Evolutionary conservation across 1,140 invertebrate species (phyloP).

Genomic region (Agrypnia vestita): DNA sequence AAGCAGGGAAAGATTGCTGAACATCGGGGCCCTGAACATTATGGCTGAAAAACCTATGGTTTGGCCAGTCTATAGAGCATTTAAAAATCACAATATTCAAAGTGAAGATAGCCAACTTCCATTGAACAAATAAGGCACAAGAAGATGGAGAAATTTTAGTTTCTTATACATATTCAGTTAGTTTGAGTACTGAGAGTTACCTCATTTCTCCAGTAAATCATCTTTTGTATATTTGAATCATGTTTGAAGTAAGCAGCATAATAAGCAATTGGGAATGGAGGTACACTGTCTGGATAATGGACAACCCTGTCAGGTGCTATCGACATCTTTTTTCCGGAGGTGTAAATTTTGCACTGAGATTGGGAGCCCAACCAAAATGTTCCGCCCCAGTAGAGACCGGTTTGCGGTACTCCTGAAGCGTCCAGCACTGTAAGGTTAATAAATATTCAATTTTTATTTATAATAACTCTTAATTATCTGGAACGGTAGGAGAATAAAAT

Average conservation of each 20-base stretch:
- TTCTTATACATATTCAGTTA: not conserved
- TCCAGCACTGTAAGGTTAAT: conserved; percentile 69
- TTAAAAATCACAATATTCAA: not conserved
- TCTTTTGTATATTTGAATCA: conserved; percentile 46
- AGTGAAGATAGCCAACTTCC: not conserved
- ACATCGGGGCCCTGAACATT: not conserved
- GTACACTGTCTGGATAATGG: not conserved
- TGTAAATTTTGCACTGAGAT: conserved; percentile 65
- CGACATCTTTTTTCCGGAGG: conserved; percentile 62
- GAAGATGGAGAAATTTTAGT: not conserved
- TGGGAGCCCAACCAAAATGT: conserved; percentile 71
- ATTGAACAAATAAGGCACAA: too few relatives aligned
- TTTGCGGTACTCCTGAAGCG: conserved; percentile 67
- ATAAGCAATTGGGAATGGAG: conserved; percentile 50
- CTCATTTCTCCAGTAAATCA: conserved; percentile 11
- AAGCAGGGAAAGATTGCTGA: not conserved
- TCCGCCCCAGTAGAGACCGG: conserved; percentile 70
- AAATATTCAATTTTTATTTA: conserved; percentile 12
- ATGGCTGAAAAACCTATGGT: not conserved
- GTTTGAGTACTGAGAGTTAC: too few relatives aligned
- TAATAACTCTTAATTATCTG: too few relatives aligned
- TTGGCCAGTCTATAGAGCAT: not conserved
- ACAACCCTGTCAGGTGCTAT: conserved; percentile 35
- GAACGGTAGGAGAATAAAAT: too few relatives aligned
- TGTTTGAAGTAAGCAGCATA: conserved; percentile 52